phyloP scores from a whole-genome alignment of 2,888 invertebrate genomes.

The Cylloceria caligata region DNA sequence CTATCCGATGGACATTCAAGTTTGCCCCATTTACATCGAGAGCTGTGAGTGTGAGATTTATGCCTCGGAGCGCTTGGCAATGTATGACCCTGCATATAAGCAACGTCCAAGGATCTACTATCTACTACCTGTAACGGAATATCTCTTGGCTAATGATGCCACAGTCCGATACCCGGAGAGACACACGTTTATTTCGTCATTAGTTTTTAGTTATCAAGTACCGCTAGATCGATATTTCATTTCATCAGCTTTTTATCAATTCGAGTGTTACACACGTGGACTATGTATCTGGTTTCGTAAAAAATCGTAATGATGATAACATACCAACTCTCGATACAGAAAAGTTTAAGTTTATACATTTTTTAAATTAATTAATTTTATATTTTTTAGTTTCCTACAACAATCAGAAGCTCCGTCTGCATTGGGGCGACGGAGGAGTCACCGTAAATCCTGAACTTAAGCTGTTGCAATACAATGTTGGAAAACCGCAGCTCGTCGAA shows the following conservation, averaged over 20 bases:
- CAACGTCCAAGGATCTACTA: neutral
- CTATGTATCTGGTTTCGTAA: neutral
- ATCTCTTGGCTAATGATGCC: neutral
- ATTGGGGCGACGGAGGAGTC: conserved; percentile 91
- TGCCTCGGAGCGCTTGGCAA: neutral
- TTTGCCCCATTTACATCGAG: conserved; percentile 93
- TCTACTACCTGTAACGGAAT: conserved; percentile 55
- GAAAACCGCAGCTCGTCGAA: conserved; percentile 89
- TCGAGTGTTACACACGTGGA: neutral
- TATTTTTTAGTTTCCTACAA: conserved; percentile 90
- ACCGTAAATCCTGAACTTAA: conserved; percentile 92
- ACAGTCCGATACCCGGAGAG: neutral
- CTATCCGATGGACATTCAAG: conserved; percentile 94
- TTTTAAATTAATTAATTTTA: neutral
- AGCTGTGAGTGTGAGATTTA: conserved; percentile 89
- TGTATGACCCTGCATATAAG: neutral
- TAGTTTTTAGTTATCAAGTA: neutral
- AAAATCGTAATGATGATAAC: no score
- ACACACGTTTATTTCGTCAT: conserved; percentile 7
- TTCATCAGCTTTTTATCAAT: neutral
- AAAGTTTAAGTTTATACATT: neutral
- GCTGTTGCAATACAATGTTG: conserved; percentile 92
- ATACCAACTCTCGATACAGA: no score
- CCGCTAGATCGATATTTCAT: conserved; percentile 21
- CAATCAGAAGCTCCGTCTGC: conserved; percentile 90